Evolutionary conservation across 2,113 vertebrate genomes (phyloP).

Genomic region (Indri indri): DNA sequence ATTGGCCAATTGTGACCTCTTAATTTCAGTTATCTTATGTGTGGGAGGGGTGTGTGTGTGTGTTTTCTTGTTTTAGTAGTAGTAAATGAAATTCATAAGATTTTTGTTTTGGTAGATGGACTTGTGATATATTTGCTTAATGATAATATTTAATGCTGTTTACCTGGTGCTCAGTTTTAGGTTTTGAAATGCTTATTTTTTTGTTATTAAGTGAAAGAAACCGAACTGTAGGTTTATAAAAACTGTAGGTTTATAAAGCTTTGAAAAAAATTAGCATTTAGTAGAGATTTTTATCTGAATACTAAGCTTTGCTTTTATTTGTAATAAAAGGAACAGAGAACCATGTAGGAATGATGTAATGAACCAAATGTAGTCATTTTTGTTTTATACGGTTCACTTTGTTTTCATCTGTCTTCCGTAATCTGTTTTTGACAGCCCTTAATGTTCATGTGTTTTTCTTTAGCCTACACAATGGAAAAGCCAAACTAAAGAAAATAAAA

Average conservation of each 20-base stretch:
- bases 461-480: constrained; percentile 84
- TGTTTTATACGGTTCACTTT: neutral
- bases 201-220: neutral
- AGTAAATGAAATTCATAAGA: neutral
- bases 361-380: neutral
- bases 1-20: neutral
- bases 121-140: neutral
- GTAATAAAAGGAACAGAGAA: neutral
- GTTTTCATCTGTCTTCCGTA: neutral
- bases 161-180: neutral
- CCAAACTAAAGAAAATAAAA: constrained; percentile 86
- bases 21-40: neutral
- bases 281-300: neutral
- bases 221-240: neutral
- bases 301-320: neutral
- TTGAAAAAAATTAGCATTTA: neutral
- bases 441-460: constrained; percentile 63
- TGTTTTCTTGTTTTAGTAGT: neutral
- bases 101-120: neutral
- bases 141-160: neutral
- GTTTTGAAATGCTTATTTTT: constrained; percentile 7
- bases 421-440: constrained; percentile 11
- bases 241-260: neutral
- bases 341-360: neutral
- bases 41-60: neutral